phyloP scores from a whole-genome alignment of 2,888 invertebrate species.

The Drepana falcataria region DNA sequence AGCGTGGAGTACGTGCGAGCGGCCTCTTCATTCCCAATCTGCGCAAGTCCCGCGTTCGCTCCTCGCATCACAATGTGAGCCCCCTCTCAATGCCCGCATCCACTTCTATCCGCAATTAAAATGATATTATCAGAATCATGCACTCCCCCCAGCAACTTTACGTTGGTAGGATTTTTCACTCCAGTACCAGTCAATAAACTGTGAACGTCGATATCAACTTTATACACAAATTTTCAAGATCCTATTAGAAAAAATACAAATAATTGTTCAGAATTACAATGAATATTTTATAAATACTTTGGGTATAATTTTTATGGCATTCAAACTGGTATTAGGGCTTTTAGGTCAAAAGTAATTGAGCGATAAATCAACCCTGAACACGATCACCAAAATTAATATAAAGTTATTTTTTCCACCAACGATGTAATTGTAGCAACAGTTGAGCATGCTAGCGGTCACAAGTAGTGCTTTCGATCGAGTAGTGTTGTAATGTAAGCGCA shows the following conservation, averaged over 20 bases:
- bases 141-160: constrained; percentile 43
- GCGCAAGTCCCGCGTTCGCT: constrained; percentile 36
- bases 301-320: too few species aligned
- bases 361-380: background rate
- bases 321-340: background rate
- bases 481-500: constrained; percentile 47
- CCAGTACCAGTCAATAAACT: background rate
- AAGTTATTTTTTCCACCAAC: background rate
- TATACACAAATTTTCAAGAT: too few species aligned
- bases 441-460: background rate
- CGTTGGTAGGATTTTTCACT: constrained; percentile 27
- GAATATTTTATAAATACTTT: too few species aligned
- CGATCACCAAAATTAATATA: background rate
- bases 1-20: constrained; percentile 53
- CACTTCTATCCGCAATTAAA: constrained; percentile 62
- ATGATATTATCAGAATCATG: constrained; percentile 60
- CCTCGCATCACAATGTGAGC: constrained; percentile 52
- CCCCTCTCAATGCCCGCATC: constrained; percentile 24
- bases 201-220: too few species aligned
- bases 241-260: too few species aligned
- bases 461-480: constrained; percentile 8
- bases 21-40: constrained; percentile 49
- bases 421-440: background rate
- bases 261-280: constrained; percentile 11
- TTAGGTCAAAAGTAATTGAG: background rate